Conservation (phyloP, 2,888 invertebrate genomes). For the Chymomyza fuscimana region DNA sequence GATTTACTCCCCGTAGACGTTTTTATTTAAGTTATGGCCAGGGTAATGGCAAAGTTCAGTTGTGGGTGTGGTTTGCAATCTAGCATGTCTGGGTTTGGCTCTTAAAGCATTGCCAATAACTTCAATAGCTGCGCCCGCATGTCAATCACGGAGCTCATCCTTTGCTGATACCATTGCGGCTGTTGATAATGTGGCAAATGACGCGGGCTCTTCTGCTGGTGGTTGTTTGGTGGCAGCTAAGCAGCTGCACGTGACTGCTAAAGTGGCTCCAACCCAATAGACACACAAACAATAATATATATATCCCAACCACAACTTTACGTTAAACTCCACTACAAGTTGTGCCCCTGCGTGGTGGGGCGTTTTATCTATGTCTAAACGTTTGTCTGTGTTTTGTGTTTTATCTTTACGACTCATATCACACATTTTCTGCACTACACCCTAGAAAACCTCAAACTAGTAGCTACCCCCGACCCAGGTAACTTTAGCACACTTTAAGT, state of each 20-base stretch:
- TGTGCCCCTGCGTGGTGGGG: slow-evolving; percentile 35
- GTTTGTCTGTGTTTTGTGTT: slow-evolving; percentile 48
- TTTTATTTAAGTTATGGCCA: slow-evolving; percentile 11
- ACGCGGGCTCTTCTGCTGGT: slow-evolving; percentile 48
- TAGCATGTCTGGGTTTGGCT: slow-evolving; percentile 20
- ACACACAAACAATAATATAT: slow-evolving; percentile 20
- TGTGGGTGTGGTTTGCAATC: not conserved
- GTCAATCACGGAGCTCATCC: slow-evolving; percentile 56
- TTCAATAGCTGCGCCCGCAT: slow-evolving; percentile 52
- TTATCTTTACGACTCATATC: slow-evolving; percentile 67
- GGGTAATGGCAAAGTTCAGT: not conserved
- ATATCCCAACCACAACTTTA: slow-evolving; percentile 5
- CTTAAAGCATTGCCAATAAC: slow-evolving; percentile 37
- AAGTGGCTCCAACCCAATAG: slow-evolving; percentile 43
- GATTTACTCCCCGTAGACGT: not conserved
- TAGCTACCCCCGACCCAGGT: slow-evolving; percentile 42
- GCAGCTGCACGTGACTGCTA: slow-evolving; percentile 70
- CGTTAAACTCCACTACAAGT: slow-evolving; percentile 27
- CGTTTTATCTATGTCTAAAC: slow-evolving; percentile 30
- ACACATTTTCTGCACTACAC: slow-evolving; percentile 45
- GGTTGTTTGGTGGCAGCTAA: slow-evolving; percentile 55
- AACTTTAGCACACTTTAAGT: slow-evolving; percentile 57
- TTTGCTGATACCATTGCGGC: slow-evolving; percentile 1
- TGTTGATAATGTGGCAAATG: slow-evolving; percentile 59
- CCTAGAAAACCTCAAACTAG: slow-evolving; percentile 8